These are phyloP conservation scores for Nesospiza acunhae DNA, from an alignment of 2,113 vertebrate species.

Conservation along the genomic window DNA sequence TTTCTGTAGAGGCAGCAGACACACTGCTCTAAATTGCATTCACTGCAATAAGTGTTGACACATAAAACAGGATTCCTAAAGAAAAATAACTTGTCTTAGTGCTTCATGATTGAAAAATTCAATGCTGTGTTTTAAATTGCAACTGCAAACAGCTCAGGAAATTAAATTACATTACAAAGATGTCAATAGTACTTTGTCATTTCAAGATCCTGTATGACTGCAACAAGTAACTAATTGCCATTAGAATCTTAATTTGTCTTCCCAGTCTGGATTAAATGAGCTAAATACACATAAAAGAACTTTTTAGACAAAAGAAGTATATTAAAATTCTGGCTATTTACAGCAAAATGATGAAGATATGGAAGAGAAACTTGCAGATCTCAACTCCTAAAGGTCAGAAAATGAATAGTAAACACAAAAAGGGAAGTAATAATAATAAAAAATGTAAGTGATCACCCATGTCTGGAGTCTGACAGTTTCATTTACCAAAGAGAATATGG, in stretches of 20 bases:
- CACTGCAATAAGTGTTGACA: neutral
- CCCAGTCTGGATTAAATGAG: neutral
- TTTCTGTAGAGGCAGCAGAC: neutral
- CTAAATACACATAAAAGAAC: neutral
- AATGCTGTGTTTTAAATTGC: neutral
- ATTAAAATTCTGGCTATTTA: neutral
- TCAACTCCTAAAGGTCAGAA: neutral
- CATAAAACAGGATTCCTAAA: neutral
- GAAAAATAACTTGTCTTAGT: neutral
- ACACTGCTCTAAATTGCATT: neutral
- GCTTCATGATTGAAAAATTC: neutral
- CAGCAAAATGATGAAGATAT: neutral
- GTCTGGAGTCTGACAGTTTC: neutral
- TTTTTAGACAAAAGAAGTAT: neutral
- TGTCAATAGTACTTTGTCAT: neutral
- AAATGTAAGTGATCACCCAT: neutral
- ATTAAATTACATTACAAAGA: neutral
- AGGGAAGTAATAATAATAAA: slow-evolving; percentile 5
- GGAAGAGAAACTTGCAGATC: neutral
- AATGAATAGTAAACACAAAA: neutral
- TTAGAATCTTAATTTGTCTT: neutral
- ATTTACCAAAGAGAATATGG: neutral
- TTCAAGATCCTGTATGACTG: neutral
- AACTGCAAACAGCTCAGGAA: slow-evolving; percentile 1
- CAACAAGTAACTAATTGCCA: neutral